phyloP scores from a whole-genome alignment of 2,113 vertebrate species.

The Pygathrix nemaeus region DNA sequence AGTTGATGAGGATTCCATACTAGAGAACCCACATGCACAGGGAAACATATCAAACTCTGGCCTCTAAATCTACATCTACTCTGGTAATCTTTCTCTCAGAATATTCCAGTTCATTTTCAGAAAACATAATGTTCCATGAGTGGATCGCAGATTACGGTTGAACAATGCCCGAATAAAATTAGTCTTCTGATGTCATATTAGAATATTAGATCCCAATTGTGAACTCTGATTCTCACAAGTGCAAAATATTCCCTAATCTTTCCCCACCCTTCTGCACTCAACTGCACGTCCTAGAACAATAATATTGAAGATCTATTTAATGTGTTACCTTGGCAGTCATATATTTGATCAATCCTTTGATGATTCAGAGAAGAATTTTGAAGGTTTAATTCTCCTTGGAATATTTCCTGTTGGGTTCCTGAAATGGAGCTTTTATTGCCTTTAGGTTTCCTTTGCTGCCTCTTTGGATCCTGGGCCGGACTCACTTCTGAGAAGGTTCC shows the following conservation, averaged over 20 bases:
- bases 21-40: not conserved
- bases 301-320: not conserved
- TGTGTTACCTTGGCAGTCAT: not conserved
- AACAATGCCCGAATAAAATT: not conserved
- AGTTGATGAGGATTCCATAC: not conserved
- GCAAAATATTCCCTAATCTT: not conserved
- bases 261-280: not conserved
- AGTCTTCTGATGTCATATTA: not conserved
- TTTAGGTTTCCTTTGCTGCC: not conserved
- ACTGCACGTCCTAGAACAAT: not conserved
- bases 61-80: too few species aligned
- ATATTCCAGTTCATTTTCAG: not conserved
- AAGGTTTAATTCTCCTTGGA: conserved; percentile 13
- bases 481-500: not conserved
- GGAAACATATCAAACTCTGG: not conserved
- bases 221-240: not conserved
- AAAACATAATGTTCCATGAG: not conserved
- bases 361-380: not conserved
- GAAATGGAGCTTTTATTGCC: not conserved
- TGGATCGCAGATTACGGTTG: not conserved
- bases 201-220: too few species aligned
- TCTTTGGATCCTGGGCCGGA: not conserved
- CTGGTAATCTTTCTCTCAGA: not conserved
- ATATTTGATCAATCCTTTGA: not conserved
- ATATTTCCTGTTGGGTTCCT: not conserved